phyloP scores from a whole-genome alignment of 1,140 invertebrate genomes.

The Palaemon carinicauda region DNA sequence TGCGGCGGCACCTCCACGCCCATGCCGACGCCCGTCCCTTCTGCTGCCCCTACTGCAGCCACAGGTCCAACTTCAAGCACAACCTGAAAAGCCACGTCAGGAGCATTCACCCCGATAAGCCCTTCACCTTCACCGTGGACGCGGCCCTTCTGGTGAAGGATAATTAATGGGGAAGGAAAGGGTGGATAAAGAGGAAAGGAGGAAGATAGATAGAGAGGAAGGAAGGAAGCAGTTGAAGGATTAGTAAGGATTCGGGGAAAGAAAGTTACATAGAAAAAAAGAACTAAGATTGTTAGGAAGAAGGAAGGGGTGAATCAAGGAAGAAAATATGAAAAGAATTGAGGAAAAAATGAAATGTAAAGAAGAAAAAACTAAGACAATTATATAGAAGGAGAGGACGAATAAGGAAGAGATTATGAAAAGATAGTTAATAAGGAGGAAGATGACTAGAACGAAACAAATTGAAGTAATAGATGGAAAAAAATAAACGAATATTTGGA shows the following conservation, averaged over 20 bases:
- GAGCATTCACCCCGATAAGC: constrained; percentile 52
- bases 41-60: constrained; percentile 67
- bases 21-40: constrained; percentile 68
- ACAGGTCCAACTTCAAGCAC: constrained; percentile 60
- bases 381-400: background rate
- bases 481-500: background rate
- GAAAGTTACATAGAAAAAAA: too few species aligned
- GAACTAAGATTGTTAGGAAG: too few species aligned
- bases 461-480: too few species aligned
- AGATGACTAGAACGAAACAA: too few species aligned
- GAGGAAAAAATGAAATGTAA: background rate
- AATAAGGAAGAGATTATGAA: background rate
- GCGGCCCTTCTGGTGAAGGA: background rate
- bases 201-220: too few species aligned
- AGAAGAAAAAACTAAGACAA: background rate
- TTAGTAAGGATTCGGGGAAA: too few species aligned
- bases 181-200: too few species aligned
- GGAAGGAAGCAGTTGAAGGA: too few species aligned
- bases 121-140: constrained; percentile 51
- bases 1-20: constrained; percentile 62
- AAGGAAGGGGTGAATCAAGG: too few species aligned
- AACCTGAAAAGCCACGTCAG: constrained; percentile 58
- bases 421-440: background rate
- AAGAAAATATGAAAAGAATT: too few species aligned
- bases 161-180: too few species aligned